Evolutionary conservation across 2,888 invertebrate genomes (phyloP), one percentile per base, ranked within the genome.

Genomic region (Adineta ricciae): DNA sequence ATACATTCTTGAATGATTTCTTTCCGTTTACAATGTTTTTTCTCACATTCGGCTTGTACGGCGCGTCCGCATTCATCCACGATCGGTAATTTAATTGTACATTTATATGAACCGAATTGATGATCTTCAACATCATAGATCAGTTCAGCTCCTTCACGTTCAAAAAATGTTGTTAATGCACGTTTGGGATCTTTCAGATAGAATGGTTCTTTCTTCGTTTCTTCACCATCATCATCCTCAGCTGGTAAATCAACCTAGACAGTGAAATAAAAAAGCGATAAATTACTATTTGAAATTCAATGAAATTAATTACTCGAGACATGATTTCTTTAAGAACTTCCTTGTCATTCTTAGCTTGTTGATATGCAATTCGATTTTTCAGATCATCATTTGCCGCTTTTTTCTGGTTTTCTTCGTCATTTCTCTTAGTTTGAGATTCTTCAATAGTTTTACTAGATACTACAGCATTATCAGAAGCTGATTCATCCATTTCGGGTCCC

Each of bases 151-250:
- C 97, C 93, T 91, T 98, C 97, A 85, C 97, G 92, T 90, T 98
- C 98, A 90, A 95, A 97, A 92, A 95, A 98, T 0, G 96, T 95
- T 83, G 95, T 92, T 27, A 99, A 90, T 0, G 96, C 95, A 90
- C 96, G 96, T 91, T 97, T 97, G 0, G 99, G 98, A 91, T 99
- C 97, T 84, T 95, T 94, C 56, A 96, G 91, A 90, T 96, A 96
- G 32, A 96, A 90, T 87, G 96, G 95, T 89, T 97, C 97, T 89
- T 96, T 89, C 84, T 90, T 88, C 64, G 89, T 87, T 5, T 87
- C 88, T 88, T 9, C 83, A n/a, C 24, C n/a, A 24, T 38, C 85
- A n/a, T 84, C 84, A 2, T 86, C 84, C 1, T 86, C 73, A 21
- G 32, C 14, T 11, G 85, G 54, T n/a, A 78, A 52, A 19, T 85